A percentile compares a stretch with the other conserved stretches of the same genome.
phyloP scores from a whole-genome alignment of 2,113 vertebrate species.

The Colossoma macropomum region DNA sequence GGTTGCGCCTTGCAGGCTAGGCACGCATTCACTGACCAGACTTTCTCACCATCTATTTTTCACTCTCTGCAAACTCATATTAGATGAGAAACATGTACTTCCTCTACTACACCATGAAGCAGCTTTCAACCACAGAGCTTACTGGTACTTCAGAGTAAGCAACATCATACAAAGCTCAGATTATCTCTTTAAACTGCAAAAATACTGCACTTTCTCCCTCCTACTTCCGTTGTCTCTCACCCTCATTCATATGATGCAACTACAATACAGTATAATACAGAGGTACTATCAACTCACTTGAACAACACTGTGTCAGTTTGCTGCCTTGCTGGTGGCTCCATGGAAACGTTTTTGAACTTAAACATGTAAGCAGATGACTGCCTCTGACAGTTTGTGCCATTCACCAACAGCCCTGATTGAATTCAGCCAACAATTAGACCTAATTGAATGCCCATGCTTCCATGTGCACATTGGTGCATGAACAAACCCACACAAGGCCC shows the following conservation, averaged over 20 bases:
- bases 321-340: background rate
- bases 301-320: background rate
- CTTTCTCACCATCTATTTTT: background rate
- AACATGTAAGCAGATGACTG: slow-evolving; percentile 16
- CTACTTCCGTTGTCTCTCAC: background rate
- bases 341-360: background rate
- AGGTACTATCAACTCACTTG: background rate
- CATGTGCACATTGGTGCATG: slow-evolving; percentile 44
- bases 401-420: slow-evolving; percentile 44
- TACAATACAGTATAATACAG: background rate
- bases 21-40: background rate
- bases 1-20: background rate
- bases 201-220: background rate
- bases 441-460: slow-evolving; percentile 63
- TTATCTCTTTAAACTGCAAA: background rate
- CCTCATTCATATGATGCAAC: background rate
- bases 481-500: slow-evolving; percentile 17
- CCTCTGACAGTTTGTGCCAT: slow-evolving; percentile 25
- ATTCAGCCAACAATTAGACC: slow-evolving; percentile 57
- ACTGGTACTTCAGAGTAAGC: background rate
- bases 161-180: background rate
- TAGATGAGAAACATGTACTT: background rate
- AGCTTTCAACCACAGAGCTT: background rate
- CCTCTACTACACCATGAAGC: background rate
- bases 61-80: background rate